These are phyloP conservation scores for Bovichtus diacanthus DNA, from an alignment of 2,797 vertebrate species.

Conservation along the genomic window DNA sequence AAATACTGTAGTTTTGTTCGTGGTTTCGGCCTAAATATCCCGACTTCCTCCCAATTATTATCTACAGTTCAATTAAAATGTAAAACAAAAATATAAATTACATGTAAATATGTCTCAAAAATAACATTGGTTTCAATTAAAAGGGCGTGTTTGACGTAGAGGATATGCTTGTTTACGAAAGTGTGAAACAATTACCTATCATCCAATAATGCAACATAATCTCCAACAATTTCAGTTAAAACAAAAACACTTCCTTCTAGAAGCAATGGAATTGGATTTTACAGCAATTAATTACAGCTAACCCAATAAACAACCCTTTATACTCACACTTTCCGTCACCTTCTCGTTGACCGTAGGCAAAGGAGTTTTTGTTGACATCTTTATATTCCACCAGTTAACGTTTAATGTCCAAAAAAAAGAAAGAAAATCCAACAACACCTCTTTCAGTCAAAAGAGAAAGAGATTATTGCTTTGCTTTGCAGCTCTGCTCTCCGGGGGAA, in stretches of 20 bases:
- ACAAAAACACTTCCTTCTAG: neutral
- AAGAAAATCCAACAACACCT: slow-evolving; percentile 40
- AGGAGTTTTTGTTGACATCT: slow-evolving; percentile 96
- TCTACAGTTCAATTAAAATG: neutral
- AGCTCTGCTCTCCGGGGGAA: slow-evolving; percentile 48
- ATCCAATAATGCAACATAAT: neutral
- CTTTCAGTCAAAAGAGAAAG: slow-evolving; percentile 29
- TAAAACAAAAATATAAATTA: neutral
- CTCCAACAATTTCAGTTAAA: no score
- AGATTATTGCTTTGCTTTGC: slow-evolving; percentile 38
- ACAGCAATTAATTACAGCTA: neutral
- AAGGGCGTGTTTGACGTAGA: slow-evolving; percentile 40
- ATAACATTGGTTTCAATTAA: neutral
- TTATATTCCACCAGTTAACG: slow-evolving; percentile 67
- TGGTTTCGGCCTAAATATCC: slow-evolving; percentile 62
- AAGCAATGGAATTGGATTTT: neutral
- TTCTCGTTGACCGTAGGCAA: slow-evolving; percentile 95
- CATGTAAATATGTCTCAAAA: neutral
- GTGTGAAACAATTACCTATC: slow-evolving; percentile 39
- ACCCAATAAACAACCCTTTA: neutral
- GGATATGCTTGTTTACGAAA: slow-evolving; percentile 66
- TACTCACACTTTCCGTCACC: slow-evolving; percentile 95
- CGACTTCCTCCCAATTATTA: slow-evolving; percentile 13
- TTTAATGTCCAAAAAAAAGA: slow-evolving; percentile 26
- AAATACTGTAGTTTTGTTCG: slow-evolving; percentile 73